Conservation (phyloP, 2,797 vertebrate species). For the Miichthys miiuy region DNA sequence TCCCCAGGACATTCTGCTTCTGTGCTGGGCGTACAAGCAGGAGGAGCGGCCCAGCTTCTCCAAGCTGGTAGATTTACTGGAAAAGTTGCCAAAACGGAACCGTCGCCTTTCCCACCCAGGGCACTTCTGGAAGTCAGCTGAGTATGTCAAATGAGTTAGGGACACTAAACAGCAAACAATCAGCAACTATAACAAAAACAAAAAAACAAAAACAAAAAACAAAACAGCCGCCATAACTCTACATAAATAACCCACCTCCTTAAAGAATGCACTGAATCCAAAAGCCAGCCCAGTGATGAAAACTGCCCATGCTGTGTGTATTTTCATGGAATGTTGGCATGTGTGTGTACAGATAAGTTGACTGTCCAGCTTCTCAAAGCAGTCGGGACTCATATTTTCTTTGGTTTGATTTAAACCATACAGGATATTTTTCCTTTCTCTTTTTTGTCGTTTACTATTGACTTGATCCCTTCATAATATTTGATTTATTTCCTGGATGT, state of each 20-base stretch:
- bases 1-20: conserved; percentile 94
- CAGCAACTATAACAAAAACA: conserved; percentile 50
- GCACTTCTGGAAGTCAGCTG: conserved; percentile 99
- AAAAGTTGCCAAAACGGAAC: conserved; percentile 99
- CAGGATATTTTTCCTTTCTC: conserved; percentile 64
- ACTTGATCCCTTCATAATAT: conserved; percentile 70
- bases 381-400: conserved; percentile 77
- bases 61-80: conserved; percentile 99
- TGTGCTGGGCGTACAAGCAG: conserved; percentile 96
- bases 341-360: conserved; percentile 72
- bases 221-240: conserved; percentile 64
- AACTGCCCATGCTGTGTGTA: conserved; percentile 76
- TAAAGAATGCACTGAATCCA: conserved; percentile 79
- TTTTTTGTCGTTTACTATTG: conserved; percentile 68
- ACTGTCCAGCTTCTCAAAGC: conserved; percentile 72
- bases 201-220: conserved; percentile 16
- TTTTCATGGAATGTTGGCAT: conserved; percentile 76
- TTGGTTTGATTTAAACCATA: conserved; percentile 77
- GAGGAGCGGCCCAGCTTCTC: conserved; percentile 98
- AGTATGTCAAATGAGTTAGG: conserved; percentile 92
- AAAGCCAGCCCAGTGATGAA: conserved; percentile 79
- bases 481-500: conserved; percentile 78
- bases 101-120: conserved; percentile 98
- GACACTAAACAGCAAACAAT: conserved; percentile 75
- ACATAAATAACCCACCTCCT: conserved; percentile 68